phyloP scores from a whole-genome alignment of 2,797 vertebrate genomes.

The Tangara arthus region DNA sequence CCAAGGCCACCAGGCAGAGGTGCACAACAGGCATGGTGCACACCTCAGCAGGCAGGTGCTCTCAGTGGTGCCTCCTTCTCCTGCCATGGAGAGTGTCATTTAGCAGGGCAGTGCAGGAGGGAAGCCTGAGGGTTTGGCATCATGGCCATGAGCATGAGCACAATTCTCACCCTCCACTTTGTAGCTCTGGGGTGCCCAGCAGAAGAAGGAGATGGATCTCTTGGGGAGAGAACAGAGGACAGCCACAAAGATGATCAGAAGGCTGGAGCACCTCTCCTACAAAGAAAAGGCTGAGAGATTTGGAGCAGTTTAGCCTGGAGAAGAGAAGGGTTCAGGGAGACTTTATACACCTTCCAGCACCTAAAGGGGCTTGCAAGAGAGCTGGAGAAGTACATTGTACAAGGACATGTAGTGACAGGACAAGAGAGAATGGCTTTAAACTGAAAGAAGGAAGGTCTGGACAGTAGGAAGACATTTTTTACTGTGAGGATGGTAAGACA shows the following conservation, averaged over 20 bases:
- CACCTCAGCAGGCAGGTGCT: background rate
- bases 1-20: accelerated
- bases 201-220: too few relatives aligned
- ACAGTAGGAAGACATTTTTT: background rate
- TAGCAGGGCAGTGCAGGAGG: accelerated
- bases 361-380: background rate
- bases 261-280: background rate
- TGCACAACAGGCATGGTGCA: background rate
- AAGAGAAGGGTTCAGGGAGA: background rate
- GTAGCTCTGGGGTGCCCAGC: background rate
- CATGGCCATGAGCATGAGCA: accelerated
- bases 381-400: background rate
- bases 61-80: background rate
- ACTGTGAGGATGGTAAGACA: background rate
- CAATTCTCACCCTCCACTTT: background rate
- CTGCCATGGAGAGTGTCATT: accelerated
- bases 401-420: background rate
- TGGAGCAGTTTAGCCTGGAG: background rate
- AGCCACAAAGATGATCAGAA: background rate
- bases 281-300: background rate
- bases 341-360: background rate
- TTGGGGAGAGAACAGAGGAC: background rate
- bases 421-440: background rate
- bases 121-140: accelerated
- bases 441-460: background rate